A percentile compares a stretch with the other conserved stretches of the same genome.
Evolutionary conservation across 2,888 invertebrate genomes (phyloP).

Genomic region (Gymnosoma rotundatum): DNA sequence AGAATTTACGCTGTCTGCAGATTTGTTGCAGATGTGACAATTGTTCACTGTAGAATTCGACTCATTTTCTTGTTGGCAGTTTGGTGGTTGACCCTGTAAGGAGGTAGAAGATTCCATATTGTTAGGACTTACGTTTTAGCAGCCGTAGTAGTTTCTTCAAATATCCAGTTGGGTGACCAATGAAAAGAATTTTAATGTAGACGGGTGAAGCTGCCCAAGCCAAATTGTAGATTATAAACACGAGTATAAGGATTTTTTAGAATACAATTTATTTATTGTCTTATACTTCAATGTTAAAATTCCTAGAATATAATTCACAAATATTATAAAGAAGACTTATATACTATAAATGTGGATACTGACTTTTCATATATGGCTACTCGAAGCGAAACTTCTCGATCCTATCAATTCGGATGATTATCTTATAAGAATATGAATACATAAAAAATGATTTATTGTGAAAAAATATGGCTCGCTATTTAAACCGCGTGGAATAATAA

Average conservation of each 20-base stretch:
- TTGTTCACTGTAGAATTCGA: too few species aligned
- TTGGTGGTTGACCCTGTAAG: slow-evolving; percentile 28
- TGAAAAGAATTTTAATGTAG: background rate
- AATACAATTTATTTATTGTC: background rate
- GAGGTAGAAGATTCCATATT: slow-evolving; percentile 2
- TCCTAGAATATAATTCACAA: background rate
- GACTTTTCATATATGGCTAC: background rate
- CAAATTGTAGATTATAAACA: slow-evolving; percentile 3
- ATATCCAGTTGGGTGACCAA: too few species aligned
- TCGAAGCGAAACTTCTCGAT: slow-evolving; percentile 1
- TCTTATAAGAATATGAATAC: background rate
- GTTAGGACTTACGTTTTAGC: slow-evolving; percentile 3
- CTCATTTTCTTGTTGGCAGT: background rate
- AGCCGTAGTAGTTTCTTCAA: too few species aligned
- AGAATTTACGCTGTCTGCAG: too few species aligned
- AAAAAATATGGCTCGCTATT: slow-evolving; percentile 14
- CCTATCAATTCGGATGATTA: slow-evolving; percentile 1
- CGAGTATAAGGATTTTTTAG: background rate
- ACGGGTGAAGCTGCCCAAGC: slow-evolving; percentile 4
- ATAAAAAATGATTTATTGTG: background rate
- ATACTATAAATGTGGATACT: background rate
- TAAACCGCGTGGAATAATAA: slow-evolving; percentile 6
- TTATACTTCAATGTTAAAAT: background rate
- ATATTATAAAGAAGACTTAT: background rate
- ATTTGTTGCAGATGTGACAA: too few species aligned